phyloP scores from a whole-genome alignment of 2,797 vertebrate genomes.

The Peromyscus nudipes region DNA sequence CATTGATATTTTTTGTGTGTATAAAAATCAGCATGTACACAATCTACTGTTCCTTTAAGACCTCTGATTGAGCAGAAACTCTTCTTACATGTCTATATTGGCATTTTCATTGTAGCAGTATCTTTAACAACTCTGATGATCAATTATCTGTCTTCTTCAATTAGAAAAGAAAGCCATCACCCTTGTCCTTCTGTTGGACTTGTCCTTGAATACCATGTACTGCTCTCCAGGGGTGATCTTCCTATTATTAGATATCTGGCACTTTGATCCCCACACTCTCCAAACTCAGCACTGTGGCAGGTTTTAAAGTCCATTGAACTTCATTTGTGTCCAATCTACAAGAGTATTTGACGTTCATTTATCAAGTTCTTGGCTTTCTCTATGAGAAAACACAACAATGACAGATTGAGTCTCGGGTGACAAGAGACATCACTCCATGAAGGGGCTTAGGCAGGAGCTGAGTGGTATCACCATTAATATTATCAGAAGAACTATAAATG shows the following conservation, averaged over 20 bases:
- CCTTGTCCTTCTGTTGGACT: slow-evolving; percentile 73
- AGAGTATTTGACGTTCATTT: slow-evolving; percentile 68
- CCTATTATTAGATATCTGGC: not conserved
- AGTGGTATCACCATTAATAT: not conserved
- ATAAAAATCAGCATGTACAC: slow-evolving; percentile 34
- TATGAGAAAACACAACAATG: slow-evolving; percentile 51
- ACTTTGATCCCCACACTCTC: not conserved
- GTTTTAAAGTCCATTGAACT: slow-evolving; percentile 64
- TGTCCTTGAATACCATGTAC: slow-evolving; percentile 78
- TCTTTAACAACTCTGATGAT: slow-evolving; percentile 80
- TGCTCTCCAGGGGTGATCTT: slow-evolving; percentile 4
- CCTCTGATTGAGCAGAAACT: slow-evolving; percentile 53
- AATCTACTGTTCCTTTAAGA: slow-evolving; percentile 61
- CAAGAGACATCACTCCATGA: slow-evolving; percentile 70
- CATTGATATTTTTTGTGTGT: not conserved
- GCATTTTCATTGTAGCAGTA: slow-evolving; percentile 75
- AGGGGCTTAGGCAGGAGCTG: not conserved
- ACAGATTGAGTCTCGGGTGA: slow-evolving; percentile 58
- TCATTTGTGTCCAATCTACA: slow-evolving; percentile 64
- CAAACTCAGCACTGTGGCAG: not conserved
- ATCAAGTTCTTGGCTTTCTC: slow-evolving; percentile 47
- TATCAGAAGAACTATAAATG: not conserved
- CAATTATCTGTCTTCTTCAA: slow-evolving; percentile 86
- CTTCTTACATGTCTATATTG: slow-evolving; percentile 60
- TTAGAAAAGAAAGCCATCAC: slow-evolving; percentile 85